These are phyloP conservation scores for Sarcoramphus papa DNA, from an alignment of 2,797 vertebrate genomes.

Conservation along the genomic window DNA sequence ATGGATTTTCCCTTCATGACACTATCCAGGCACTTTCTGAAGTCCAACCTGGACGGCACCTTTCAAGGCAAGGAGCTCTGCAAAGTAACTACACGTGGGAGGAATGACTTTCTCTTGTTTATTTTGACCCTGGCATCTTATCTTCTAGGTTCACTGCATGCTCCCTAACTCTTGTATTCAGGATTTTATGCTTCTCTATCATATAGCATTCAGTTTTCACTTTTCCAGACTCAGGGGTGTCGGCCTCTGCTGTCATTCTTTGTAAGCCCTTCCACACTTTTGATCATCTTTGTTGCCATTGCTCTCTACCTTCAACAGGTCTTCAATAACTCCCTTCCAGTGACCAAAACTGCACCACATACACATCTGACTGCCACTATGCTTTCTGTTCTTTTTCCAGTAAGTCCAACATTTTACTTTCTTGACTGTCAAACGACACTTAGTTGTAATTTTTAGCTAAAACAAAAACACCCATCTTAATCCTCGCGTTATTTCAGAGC, in stretches of 20 bases:
- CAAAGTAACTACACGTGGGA: not conserved
- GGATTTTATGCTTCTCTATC: not conserved
- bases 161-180: not conserved
- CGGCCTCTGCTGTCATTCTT: not conserved
- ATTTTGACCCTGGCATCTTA: not conserved
- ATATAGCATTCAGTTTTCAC: not conserved
- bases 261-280: not conserved
- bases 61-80: not conserved
- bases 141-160: not conserved
- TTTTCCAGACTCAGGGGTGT: not conserved
- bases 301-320: not conserved
- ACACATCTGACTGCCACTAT: not conserved
- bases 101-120: not conserved
- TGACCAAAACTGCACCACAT: fast-evolving
- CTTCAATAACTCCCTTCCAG: not conserved
- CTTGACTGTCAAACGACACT: not conserved
- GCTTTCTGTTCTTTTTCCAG: not conserved
- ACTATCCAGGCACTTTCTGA: not conserved
- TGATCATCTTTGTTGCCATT: not conserved
- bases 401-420: not conserved
- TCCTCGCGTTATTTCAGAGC: not conserved
- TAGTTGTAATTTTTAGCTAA: not conserved
- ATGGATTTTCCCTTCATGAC: not conserved
- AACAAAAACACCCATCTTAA: not conserved
- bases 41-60: not conserved